These are phyloP conservation scores for Drosophila erecta DNA, from an alignment of 1,140 invertebrate genomes.

Conservation along the genomic window DNA sequence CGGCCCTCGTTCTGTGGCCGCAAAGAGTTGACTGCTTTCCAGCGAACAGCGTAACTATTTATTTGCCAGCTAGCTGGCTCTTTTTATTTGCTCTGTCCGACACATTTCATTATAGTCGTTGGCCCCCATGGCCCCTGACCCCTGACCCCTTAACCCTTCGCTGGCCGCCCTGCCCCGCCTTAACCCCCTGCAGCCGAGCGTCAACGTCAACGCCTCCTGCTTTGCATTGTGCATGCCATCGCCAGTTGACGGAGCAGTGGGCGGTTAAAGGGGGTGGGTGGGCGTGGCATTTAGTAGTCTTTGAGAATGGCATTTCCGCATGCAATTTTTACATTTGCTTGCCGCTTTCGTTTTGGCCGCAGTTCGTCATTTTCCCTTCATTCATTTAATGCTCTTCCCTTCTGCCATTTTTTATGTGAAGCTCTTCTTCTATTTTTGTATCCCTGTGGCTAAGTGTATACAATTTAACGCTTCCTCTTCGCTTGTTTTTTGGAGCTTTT, in stretches of 20 bases:
- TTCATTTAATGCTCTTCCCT: constrained; percentile 20
- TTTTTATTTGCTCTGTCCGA: constrained; percentile 74
- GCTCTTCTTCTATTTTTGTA: constrained; percentile 18
- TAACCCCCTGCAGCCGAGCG: constrained; percentile 8
- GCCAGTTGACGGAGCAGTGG: constrained; percentile 9
- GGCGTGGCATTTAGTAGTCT: constrained; percentile 72
- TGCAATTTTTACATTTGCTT: constrained; percentile 75
- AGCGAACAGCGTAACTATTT: constrained; percentile 73
- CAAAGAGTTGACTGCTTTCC: constrained; percentile 74
- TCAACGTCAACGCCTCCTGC: constrained; percentile 51
- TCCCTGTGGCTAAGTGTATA: constrained; percentile 73
- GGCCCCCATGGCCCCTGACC: not conserved
- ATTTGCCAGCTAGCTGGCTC: constrained; percentile 61
- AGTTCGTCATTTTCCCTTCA: constrained; percentile 55
- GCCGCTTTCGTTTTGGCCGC: constrained; percentile 7
- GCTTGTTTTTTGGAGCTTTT: constrained; percentile 2
- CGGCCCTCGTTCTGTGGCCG: constrained; percentile 56
- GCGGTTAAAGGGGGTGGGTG: not conserved
- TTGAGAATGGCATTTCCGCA: constrained; percentile 80
- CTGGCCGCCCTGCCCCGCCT: too few species aligned
- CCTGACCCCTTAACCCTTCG: not conserved
- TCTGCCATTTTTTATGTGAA: not conserved
- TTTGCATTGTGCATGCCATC: constrained; percentile 63
- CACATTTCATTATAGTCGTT: constrained; percentile 75
- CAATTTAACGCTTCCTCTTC: constrained; percentile 74